Percentiles rank a stretch among this genome's conserved stretches.
These are phyloP conservation scores for Gallinago stenura DNA, from an alignment of 2,797 vertebrate species.

Conservation along the genomic window DNA sequence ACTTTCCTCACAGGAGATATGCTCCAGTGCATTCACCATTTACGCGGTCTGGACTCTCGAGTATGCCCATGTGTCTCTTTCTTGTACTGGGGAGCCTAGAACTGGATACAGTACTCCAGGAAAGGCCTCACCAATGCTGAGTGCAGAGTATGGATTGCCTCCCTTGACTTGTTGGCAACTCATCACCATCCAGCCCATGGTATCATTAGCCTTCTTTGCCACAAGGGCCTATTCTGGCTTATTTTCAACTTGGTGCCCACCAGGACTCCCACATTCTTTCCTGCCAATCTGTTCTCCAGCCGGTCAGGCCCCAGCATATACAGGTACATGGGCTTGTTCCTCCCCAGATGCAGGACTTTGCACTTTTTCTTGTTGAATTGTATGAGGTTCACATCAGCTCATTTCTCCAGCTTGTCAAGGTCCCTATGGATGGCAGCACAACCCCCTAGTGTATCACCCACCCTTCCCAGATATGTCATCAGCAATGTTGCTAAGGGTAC, in stretches of 20 bases:
- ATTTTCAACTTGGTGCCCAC: background rate
- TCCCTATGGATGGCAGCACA: background rate
- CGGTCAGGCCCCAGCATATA: background rate
- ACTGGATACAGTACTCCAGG: background rate
- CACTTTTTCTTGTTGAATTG: background rate
- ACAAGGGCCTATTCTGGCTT: background rate
- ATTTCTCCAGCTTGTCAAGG: background rate
- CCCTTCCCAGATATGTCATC: background rate
- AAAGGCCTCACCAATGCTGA: background rate
- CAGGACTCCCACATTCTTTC: background rate
- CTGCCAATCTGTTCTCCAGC: background rate
- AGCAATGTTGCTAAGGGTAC: background rate
- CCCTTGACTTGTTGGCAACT: background rate
- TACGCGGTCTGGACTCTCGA: background rate
- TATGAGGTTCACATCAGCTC: background rate
- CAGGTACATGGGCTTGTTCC: background rate
- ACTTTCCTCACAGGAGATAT: background rate
- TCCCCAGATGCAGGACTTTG: background rate
- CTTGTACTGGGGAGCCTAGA: background rate
- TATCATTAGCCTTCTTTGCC: background rate
- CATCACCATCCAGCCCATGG: fast-evolving
- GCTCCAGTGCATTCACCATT: background rate
- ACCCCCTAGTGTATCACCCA: fast-evolving
- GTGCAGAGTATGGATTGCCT: background rate
- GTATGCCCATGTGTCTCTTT: background rate